These are phyloP conservation scores for Bellardia bayeri DNA, from an alignment of 2,888 invertebrate species.

Conservation along the genomic window DNA sequence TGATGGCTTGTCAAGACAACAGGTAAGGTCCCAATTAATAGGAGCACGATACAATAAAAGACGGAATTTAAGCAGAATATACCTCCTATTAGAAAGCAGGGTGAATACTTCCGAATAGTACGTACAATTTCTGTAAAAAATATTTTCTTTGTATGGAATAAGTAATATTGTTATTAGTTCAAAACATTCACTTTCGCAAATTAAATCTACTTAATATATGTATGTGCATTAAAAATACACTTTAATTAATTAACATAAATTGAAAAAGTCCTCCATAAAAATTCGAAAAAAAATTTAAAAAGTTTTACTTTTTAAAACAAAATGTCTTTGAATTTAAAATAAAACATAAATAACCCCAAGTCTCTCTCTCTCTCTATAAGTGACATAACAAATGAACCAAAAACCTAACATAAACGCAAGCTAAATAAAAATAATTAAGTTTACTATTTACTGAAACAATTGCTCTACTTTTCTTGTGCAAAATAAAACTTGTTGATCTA, in stretches of 20 bases:
- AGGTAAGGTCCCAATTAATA: too few species aligned
- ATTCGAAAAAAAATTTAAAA: background rate
- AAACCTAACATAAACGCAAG: background rate
- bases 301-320: background rate
- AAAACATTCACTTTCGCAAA: background rate
- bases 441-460: conserved; percentile 23
- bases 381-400: conserved; percentile 30
- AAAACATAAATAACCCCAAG: conserved; percentile 21
- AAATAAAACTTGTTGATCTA: conserved; percentile 42
- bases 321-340: conserved; percentile 45
- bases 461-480: conserved; percentile 43
- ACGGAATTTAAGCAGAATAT: too few species aligned
- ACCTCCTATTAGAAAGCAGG: too few species aligned
- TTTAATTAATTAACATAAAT: conserved; percentile 44
- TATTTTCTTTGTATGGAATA: background rate
- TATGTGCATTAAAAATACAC: background rate
- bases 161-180: too few species aligned
- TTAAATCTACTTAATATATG: conserved; percentile 28
- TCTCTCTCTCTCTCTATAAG: background rate
- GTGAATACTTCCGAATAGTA: too few species aligned
- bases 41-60: too few species aligned
- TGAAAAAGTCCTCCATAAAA: conserved; percentile 35
- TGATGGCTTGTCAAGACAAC: too few species aligned
- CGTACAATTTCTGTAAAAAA: too few species aligned
- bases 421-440: background rate